A percentile compares a stretch with the other conserved stretches of the same genome.
Conservation (phyloP, 2,888 invertebrate species). For the Rhimphoctona megacephalus region DNA sequence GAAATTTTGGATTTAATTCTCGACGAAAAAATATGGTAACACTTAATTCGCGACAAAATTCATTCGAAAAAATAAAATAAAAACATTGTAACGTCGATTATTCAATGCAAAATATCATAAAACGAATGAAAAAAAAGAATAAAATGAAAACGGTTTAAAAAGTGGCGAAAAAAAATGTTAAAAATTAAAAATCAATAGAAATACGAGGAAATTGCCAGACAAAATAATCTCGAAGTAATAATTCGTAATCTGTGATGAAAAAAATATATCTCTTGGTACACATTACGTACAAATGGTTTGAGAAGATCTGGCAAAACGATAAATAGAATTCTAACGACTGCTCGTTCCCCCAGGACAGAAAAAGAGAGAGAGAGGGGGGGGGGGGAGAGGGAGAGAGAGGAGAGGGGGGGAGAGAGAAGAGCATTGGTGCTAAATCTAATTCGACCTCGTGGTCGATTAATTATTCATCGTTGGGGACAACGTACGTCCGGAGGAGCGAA, state of each 20-base stretch:
- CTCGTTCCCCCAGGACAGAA: constrained; percentile 17
- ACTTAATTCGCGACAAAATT: too few species aligned
- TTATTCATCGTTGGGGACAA: constrained; percentile 70
- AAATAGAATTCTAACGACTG: constrained; percentile 33
- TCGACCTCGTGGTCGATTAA: constrained; percentile 70
- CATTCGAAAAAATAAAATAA: too few species aligned
- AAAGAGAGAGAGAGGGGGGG: not conserved
- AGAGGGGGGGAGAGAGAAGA: not conserved
- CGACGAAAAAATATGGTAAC: too few species aligned
- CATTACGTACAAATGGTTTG: not conserved
- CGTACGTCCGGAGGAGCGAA: constrained; percentile 66
- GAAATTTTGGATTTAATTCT: not conserved
- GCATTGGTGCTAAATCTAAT: constrained; percentile 63
- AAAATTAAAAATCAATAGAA: too few species aligned
- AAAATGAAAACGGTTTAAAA: too few species aligned
- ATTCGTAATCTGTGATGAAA: not conserved
- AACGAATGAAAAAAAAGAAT: too few species aligned
- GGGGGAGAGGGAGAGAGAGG: not conserved
- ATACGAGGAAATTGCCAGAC: not conserved
- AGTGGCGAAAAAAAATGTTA: too few species aligned
- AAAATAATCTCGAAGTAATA: not conserved
- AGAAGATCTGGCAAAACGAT: not conserved
- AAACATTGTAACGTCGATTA: too few species aligned
- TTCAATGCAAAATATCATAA: too few species aligned
- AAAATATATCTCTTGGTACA: not conserved